Conservation (phyloP, 2,113 vertebrate species). For the Poeciliopsis prolifica region DNA sequence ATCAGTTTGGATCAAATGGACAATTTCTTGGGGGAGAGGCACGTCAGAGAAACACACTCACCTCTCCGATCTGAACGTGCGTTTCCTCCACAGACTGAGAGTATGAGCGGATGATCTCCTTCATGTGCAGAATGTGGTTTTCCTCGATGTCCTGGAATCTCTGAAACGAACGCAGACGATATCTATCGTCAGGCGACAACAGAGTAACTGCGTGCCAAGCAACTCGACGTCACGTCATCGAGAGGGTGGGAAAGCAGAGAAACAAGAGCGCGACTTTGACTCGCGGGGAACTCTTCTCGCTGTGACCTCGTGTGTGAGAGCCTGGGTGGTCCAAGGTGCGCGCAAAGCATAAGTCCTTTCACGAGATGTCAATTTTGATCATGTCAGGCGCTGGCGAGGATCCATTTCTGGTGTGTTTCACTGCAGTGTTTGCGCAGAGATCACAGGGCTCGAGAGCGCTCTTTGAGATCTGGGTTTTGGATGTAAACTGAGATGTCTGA, state of each 20-base stretch:
- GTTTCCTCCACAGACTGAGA: slow-evolving; percentile 92
- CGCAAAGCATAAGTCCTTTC: neutral
- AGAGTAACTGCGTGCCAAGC: neutral
- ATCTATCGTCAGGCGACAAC: slow-evolving; percentile 5
- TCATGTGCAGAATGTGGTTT: slow-evolving; percentile 92
- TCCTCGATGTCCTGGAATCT: slow-evolving; percentile 99
- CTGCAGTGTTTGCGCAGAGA: neutral
- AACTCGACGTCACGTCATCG: neutral
- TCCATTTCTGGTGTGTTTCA: slow-evolving; percentile 35
- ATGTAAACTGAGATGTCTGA: slow-evolving; percentile 28
- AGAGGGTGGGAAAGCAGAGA: slow-evolving; percentile 6
- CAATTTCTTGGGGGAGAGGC: slow-evolving; percentile 59
- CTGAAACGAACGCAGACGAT: slow-evolving; percentile 73
- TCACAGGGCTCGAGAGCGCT: slow-evolving; percentile 27
- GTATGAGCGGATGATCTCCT: slow-evolving; percentile 92
- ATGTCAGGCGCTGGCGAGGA: slow-evolving; percentile 16
- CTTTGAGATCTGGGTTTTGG: slow-evolving; percentile 28
- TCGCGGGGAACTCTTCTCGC: neutral
- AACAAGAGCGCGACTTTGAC: neutral
- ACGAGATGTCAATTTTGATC: slow-evolving; percentile 33
- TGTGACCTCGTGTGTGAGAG: slow-evolving; percentile 42
- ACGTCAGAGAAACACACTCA: slow-evolving; percentile 69
- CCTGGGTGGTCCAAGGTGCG: slow-evolving; percentile 62
- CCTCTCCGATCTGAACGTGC: slow-evolving; percentile 93
- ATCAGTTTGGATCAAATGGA: slow-evolving; percentile 55